Base-by-base conservation (phyloP, 2,113 vertebrate species). In the Melanerpes aurifrons region DNA sequence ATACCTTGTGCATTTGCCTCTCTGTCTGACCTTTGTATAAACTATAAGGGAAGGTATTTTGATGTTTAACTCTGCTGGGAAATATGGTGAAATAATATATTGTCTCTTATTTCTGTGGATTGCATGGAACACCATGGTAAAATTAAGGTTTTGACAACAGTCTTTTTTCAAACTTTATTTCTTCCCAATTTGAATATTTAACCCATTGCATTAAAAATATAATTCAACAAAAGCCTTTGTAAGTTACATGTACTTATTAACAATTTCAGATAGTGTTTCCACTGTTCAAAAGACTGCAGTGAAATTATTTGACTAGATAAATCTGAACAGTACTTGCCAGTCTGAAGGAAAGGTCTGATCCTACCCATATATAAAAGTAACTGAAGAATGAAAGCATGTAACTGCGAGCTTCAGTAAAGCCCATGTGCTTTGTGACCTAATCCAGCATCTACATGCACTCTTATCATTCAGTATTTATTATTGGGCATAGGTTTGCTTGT, bases 1-100 rank as follows among this genome's bases (percentile, higher is more conserved):
- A 91, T 92, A 95, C 82, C 97, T 93, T 45, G 40, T 86, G 84
- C 59, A 87, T 95, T 96, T 94, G 53, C 57, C 70, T 96, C 83
- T 94, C 8, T 92, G 72, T 93, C 87, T 86, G 84, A 77, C 87
- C 92, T 95, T 93, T 95, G 85, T 91, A 76, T 85, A 92, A 86
- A 90, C 73, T 71, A 16, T 35, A 91, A 61, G 40, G 29, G 89
- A 95, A 95, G 83, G 93, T 95, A 83, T 94, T 93, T 92, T 86
- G 58, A 66, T 90, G 86, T 86, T 71, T 87, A 84, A 72, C 15
- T 92, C 70, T 87, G 20, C 43, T 92, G 76, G 57, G 58, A 88
- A 84, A 81, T 82, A 75, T 35, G 22, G 15, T 92, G 10, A 79
- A 78, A 45, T 77, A 62, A 69, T 59, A 58, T 26, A 16, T 45